These are phyloP conservation scores for Egretta garzetta DNA, from an alignment of 2,113 vertebrate species.

Conservation along the genomic window DNA sequence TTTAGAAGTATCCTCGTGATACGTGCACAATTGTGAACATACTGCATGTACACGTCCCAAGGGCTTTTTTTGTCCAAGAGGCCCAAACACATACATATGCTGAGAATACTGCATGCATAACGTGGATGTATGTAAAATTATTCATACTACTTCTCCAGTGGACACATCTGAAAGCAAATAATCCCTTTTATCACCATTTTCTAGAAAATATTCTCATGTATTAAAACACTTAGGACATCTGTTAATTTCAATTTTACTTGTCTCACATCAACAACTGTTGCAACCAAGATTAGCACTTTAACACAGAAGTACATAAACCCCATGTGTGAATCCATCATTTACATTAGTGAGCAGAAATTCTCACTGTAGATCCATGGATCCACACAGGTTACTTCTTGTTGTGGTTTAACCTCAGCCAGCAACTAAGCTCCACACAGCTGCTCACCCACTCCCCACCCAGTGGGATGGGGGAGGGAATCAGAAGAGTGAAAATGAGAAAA, in stretches of 20 bases:
- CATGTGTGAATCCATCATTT: not conserved
- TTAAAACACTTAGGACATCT: not conserved
- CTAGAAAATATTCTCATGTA: not conserved
- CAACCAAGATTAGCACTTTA: not conserved
- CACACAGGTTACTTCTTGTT: not conserved
- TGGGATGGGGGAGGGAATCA: no score
- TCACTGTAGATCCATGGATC: not conserved
- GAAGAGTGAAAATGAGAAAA: no score
- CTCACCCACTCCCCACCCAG: no score
- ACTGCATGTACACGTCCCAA: not conserved
- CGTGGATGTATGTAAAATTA: not conserved
- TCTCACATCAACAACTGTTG: not conserved
- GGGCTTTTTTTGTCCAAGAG: not conserved
- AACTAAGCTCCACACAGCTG: no score
- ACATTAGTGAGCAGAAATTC: not conserved
- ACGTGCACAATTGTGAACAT: not conserved
- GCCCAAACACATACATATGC: not conserved
- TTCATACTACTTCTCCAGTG: not conserved
- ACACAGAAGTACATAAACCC: not conserved
- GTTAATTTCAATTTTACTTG: not conserved
- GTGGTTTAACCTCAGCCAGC: no score
- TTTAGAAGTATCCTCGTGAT: not conserved
- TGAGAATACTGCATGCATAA: not conserved
- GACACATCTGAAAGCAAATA: not conserved
- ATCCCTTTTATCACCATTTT: not conserved